Conservation (phyloP, 2,888 invertebrate genomes). For the Pandemis cinnamomeana region DNA sequence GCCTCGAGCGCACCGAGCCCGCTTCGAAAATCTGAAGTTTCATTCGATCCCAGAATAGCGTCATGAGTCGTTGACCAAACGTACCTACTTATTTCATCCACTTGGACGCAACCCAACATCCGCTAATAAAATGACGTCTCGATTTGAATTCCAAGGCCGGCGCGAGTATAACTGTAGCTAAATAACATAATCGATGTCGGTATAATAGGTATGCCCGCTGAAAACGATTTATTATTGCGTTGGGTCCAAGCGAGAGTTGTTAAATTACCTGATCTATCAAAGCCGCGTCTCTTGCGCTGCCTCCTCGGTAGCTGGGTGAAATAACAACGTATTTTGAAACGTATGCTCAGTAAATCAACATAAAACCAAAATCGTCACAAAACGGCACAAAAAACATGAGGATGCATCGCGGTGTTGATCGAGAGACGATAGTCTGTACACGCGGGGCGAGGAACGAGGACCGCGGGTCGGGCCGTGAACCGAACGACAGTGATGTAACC, state of each 20-base stretch:
- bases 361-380: slow-evolving; percentile 82
- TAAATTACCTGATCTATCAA: slow-evolving; percentile 84
- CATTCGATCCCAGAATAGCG: slow-evolving; percentile 53
- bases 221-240: slow-evolving; percentile 54
- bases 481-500: slow-evolving; percentile 1
- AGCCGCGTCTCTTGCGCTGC: slow-evolving; percentile 85
- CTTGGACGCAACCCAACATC: slow-evolving; percentile 81
- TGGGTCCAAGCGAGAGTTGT: slow-evolving; percentile 74
- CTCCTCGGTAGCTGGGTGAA: slow-evolving; percentile 85
- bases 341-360: slow-evolving; percentile 78
- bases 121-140: slow-evolving; percentile 45
- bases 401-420: slow-evolving; percentile 59
- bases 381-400: slow-evolving; percentile 78
- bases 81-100: slow-evolving; percentile 71
- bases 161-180: slow-evolving; percentile 3
- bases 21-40: slow-evolving; percentile 47
- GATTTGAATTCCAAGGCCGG: slow-evolving; percentile 38
- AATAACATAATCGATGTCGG: slow-evolving; percentile 23
- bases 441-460: slow-evolving; percentile 29
- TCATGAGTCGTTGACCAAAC: slow-evolving; percentile 65
- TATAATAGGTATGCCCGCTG: slow-evolving; percentile 7
- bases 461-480: slow-evolving; percentile 1
- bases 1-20: slow-evolving; percentile 42
- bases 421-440: slow-evolving; percentile 31
- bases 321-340: slow-evolving; percentile 84